Evolutionary conservation across 2,797 vertebrate species (phyloP).

Genomic region (Macrochelys suwanniensis): DNA sequence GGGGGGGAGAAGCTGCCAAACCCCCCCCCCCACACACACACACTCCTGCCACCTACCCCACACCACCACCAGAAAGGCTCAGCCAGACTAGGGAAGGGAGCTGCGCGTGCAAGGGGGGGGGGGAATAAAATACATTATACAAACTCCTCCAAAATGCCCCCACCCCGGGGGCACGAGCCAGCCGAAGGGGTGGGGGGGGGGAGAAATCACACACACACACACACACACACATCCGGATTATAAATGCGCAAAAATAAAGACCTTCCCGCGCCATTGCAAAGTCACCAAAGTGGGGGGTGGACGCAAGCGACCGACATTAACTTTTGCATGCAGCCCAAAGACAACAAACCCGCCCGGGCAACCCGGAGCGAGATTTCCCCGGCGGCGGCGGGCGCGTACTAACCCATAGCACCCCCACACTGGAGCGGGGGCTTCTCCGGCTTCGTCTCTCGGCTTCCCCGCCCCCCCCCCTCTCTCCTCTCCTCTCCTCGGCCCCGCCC

Average conservation of each 20-base stretch:
- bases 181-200: not conserved
- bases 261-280: conserved; percentile 36
- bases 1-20: conserved; percentile 19
- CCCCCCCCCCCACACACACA: conserved; percentile 34
- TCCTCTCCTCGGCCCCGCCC: not conserved
- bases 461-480: not conserved
- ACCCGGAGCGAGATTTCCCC: conserved; percentile 24
- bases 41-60: conserved; percentile 58
- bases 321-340: conserved; percentile 70
- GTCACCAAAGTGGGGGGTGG: not conserved
- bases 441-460: not conserved
- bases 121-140: conserved; percentile 23
- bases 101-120: no score
- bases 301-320: conserved; percentile 62
- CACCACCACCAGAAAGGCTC: conserved; percentile 53
- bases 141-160: conserved; percentile 60
- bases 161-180: conserved; percentile 9
- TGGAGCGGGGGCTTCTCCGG: not conserved
- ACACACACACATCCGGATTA: not conserved
- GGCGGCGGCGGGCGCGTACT: conserved; percentile 62
- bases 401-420: conserved; percentile 74
- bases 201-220: not conserved
- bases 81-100: not conserved
- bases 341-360: not conserved
- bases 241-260: not conserved